Evolutionary conservation across 2,888 invertebrate species (phyloP), one percentile per base, ranked within the genome.

Genomic region (Pristionchus entomophagus): DNA sequence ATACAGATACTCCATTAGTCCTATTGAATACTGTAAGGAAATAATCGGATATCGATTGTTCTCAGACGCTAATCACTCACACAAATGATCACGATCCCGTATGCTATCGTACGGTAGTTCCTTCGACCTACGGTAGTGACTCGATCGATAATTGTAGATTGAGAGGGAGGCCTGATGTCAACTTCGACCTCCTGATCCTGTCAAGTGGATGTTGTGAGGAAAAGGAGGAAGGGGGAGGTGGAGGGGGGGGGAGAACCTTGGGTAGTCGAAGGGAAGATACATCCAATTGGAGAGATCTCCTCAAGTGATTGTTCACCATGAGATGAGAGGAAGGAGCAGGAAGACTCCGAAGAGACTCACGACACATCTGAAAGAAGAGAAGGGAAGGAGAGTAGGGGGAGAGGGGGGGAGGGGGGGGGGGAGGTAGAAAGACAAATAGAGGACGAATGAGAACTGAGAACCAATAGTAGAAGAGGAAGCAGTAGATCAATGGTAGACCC

Each of bases 1-100:
- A 86, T 92, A 92, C 19, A 92, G 49, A 84, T 92, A 92, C 81
- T 91, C 91, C 56, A 90, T 88, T 86, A 92, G 91, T 8, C 91
- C 91, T 26, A 92, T 86, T 19, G 92, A 84, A 84, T 92, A 92
- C 92, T 92, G 87, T 82, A 91, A 91, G 32, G 14, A 53, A 19
- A 45, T 19, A 49, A 2, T 0, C n/a, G 19, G 17, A 32, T 65
- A 65, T 49, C 19, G 51, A 77, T 38, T 2, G 41, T n/a, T n/a
- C n/a, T n/a, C n/a, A 38, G 22, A 22, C 4, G 29, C 5, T 38
- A 10, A 69, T 26, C 2, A 85, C 77, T 85, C 38, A 85, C 85
- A 53, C 73, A 77, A 0, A 19, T 86, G 82, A 92, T 90, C 35
- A 92, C 89, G 65, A 92, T 86, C 29, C 88, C 86, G 85, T 92